Conservation (phyloP, 2,888 invertebrate species). For the Agonopterix heracliana region DNA sequence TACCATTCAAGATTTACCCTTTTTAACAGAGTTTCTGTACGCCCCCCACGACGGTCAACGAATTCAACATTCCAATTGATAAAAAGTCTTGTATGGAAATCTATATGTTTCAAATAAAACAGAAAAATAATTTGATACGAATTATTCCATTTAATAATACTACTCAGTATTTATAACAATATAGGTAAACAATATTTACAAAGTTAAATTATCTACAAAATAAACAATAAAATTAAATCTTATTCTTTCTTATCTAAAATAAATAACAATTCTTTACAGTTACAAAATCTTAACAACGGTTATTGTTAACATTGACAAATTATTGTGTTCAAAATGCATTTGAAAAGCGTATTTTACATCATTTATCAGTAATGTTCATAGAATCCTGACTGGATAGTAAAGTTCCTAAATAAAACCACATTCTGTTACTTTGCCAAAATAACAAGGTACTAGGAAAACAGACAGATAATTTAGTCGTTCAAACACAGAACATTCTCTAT, state of each 20-base stretch:
- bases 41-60: conserved; percentile 54
- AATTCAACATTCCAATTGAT: neutral
- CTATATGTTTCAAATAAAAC: conserved; percentile 10
- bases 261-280: conserved; percentile 50
- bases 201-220: conserved; percentile 35
- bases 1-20: conserved; percentile 35
- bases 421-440: no score
- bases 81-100: conserved; percentile 1
- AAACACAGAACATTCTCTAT: no score
- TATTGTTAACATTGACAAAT: neutral
- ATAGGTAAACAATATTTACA: conserved; percentile 60
- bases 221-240: conserved; percentile 36
- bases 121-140: conserved; percentile 21
- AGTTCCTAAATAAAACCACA: no score
- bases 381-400: no score
- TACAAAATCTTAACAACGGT: conserved; percentile 18
- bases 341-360: conserved; percentile 2
- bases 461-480: no score
- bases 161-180: conserved; percentile 39
- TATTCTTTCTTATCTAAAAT: conserved; percentile 46
- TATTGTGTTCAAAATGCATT: conserved; percentile 7
- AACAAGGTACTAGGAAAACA: no score
- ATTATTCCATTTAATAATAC: conserved; percentile 51
- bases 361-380: no score
- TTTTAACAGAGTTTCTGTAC: conserved; percentile 22